Base-by-base conservation (phyloP, 2,113 vertebrate species). In the Dinomys branickii region DNA sequence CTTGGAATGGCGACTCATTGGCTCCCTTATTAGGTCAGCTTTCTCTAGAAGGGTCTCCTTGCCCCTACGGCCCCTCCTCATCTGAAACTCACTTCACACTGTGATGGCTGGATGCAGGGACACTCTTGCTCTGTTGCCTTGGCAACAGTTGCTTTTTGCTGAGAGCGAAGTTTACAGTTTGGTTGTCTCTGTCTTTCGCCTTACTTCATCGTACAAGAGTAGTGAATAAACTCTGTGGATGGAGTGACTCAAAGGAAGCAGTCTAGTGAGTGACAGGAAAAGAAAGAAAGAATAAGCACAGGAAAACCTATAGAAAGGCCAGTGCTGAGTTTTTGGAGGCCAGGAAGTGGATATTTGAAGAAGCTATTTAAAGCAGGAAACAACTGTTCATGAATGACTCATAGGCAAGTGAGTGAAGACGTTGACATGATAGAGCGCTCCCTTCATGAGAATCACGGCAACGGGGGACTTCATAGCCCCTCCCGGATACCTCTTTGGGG, bases 71-170 rank as follows among this genome's bases (percentile, higher is more conserved):
- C 85, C 10, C 88, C 91, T 88, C 82, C 35, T 19, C 73, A 59
- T 87, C 91, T 69, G 88, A 83, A 97, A 85, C 86, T 97, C 94
- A 82, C 91, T 95, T 95, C 88, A 71, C 91, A 50, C 94, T 38
- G 50, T 9, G n/a, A 86, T 0, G 58, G 80, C 35, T 92, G 82
- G 30, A 95, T 85, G 65, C 44, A 13, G 77, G 91, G 3, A n/a
- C 87, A 73, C 82, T 89, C 90, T 87, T 94, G 85, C 56, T 65
- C 38, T 0, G 86, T 98, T 98, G 91, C 98, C 98, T 97, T 96
- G 98, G 97, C 97, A 98, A 98, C 98, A 65, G 58, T 88, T 94
- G 97, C 95, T 71, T 96, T 89, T 75, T 69, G 90, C 96, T 54
- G 2, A 50, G 52, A 75, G 20, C 90, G 50, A 38, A 3, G 44